Evolutionary conservation across 2,113 vertebrate genomes (phyloP), one percentile per base, ranked within the genome.

Genomic region (Turdus rufiventris): DNA sequence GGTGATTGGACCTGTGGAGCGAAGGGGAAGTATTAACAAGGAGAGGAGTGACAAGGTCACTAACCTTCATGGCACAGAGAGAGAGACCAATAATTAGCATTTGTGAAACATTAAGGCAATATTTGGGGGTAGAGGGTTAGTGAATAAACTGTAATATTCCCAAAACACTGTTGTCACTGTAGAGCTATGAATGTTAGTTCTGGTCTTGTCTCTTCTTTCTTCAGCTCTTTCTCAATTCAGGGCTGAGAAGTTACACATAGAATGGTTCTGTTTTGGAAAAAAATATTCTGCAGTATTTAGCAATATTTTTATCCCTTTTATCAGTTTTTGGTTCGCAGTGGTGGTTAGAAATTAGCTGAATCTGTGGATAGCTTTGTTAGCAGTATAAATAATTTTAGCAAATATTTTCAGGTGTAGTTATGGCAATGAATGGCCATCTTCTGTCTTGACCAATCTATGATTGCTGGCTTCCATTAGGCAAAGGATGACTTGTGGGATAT

Each of bases 11-110:
- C 74, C 71, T 18, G 8, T 65, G 53, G 40, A 76, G 62, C 7
- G 63, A 85, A 82, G 71, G 78, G 71, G 82, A 65, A 90, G 71
- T 95, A 96, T 90, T 95, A 96, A 94, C 85, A 95, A 93, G 90
- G 92, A 93, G 88, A 82, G 15, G 54, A 91, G 74, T 66, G 78
- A 94, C 74, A 89, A 82, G 85, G 85, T 93, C 88, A 54, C 33
- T 70, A 76, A 91, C 82, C 81, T 85, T 45, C 5, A 12, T 89
- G 67, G 50, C 78, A 85, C 38, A 75, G 62, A 82, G 78, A 71
- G 78, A 82, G 66, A 91, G 54, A 72, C 11, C 74, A 81, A 91
- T 91, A 91, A 94, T 96, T 93, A 93, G 86, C 10, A 68, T 85
- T 95, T 91, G 42, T 89, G 85, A 60, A 95, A 80, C 20, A 89